phyloP scores from a whole-genome alignment of 2,797 vertebrate genomes.

The Miichthys miiuy region DNA sequence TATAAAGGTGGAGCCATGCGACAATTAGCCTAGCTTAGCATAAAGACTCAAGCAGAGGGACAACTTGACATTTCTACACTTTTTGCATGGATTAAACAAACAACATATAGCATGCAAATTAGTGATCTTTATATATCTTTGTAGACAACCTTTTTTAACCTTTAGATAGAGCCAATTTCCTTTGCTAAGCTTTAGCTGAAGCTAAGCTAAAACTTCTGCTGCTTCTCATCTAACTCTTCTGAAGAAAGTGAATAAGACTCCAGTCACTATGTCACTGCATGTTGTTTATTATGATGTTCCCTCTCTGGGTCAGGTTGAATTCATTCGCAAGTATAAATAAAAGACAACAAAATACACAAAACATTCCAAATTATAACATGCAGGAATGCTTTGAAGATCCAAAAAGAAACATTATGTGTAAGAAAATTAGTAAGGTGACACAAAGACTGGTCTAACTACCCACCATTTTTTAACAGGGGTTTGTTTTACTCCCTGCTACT shows the following conservation, averaged over 20 bases:
- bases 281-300: constrained; percentile 26
- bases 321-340: constrained; percentile 35
- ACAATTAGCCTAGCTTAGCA: constrained; percentile 10
- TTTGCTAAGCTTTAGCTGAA: background rate
- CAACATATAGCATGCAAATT: background rate
- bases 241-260: background rate
- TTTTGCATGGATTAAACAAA: background rate
- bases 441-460: background rate
- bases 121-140: background rate
- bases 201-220: too few species aligned
- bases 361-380: constrained; percentile 7
- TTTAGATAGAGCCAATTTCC: background rate
- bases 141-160: background rate
- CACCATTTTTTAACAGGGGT: constrained; percentile 8
- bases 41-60: background rate
- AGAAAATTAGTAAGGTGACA: background rate
- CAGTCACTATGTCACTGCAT: background rate
- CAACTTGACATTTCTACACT: background rate
- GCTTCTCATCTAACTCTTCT: background rate
- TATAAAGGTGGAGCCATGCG: background rate
- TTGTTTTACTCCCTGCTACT: constrained; percentile 50
- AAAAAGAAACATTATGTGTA: constrained; percentile 13
- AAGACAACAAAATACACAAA: constrained; percentile 15
- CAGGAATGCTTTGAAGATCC: constrained; percentile 8
- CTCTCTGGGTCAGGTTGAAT: constrained; percentile 13